Conservation (phyloP, 2,888 invertebrate genomes). For the Pyrochroa serraticornis region DNA sequence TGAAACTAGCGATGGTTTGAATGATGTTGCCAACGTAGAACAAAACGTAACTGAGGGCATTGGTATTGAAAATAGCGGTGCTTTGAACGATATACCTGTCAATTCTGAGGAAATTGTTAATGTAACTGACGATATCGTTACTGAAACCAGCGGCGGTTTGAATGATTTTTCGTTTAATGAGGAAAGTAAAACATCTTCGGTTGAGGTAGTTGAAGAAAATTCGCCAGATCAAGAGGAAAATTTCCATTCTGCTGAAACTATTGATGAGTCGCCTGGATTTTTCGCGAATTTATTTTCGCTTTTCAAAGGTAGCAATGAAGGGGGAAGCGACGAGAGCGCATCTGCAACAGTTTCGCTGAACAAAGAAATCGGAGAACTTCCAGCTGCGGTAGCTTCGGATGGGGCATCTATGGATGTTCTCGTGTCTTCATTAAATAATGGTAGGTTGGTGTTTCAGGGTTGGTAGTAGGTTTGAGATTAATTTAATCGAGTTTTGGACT, state of each 20-base stretch:
- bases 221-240: constrained; percentile 12
- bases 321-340: background rate
- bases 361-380: background rate
- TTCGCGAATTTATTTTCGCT: constrained; percentile 3
- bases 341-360: background rate
- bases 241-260: constrained; percentile 12
- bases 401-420: too few species aligned
- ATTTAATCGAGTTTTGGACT: too few species aligned
- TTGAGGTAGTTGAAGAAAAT: constrained; percentile 1
- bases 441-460: background rate
- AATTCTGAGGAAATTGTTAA: background rate
- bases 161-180: constrained; percentile 2
- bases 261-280: constrained; percentile 7
- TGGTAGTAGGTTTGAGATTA: too few species aligned
- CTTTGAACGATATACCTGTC: too few species aligned
- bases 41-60: too few species aligned
- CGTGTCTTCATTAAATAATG: too few species aligned
- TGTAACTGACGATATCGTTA: background rate
- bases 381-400: too few species aligned
- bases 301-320: background rate
- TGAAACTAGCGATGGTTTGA: too few species aligned
- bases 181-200: background rate
- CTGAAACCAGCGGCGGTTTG: background rate
- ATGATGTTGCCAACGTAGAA: too few species aligned
- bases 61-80: too few species aligned